Conservation (phyloP, 2,888 invertebrate species). For the Melikaiella ostensackeni region DNA sequence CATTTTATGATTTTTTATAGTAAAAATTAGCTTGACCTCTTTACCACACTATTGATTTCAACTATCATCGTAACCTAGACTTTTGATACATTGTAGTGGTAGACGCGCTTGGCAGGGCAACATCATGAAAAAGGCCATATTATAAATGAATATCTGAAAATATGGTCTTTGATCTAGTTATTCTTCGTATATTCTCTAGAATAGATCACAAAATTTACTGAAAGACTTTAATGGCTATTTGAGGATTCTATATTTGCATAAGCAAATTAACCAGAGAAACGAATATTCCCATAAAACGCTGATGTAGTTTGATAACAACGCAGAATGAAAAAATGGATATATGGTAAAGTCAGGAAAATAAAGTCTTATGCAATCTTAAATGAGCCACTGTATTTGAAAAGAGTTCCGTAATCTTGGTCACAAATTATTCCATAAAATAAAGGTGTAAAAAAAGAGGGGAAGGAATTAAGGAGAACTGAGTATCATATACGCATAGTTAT, state of each 20-base stretch:
- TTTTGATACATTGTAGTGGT: neutral
- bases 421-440: neutral
- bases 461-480: slow-evolving; percentile 26
- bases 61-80: neutral
- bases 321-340: neutral
- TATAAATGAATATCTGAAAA: neutral
- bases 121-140: neutral
- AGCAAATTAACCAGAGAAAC: neutral
- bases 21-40: neutral
- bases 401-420: neutral
- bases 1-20: neutral
- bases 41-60: neutral
- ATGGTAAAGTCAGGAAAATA: neutral
- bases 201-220: neutral
- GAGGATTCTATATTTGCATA: neutral
- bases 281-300: neutral
- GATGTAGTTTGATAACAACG: neutral
- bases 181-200: neutral
- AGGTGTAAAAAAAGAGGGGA: neutral
- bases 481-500: slow-evolving; percentile 36
- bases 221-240: neutral
- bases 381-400: neutral
- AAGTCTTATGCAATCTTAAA: neutral
- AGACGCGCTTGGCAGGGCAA: neutral
- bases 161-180: neutral